phyloP scores from a whole-genome alignment of 2,888 invertebrate genomes.

The Drosophila demipolita region DNA sequence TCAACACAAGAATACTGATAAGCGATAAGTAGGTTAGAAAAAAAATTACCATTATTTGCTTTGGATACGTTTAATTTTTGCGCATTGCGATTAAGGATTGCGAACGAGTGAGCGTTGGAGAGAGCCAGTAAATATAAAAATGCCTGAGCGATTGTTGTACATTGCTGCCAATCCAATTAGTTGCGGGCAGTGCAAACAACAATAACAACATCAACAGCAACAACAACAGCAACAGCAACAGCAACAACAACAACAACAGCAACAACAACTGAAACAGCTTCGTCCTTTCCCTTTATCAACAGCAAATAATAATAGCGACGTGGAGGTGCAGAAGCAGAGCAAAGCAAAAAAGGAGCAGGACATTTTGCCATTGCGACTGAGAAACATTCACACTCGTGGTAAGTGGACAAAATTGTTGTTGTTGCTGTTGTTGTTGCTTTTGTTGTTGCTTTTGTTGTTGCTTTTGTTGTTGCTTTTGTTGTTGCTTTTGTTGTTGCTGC shows the following conservation, averaged over 20 bases:
- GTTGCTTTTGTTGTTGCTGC: conserved; percentile 18
- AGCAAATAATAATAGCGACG: conserved; percentile 50
- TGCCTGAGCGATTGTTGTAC: conserved; percentile 31
- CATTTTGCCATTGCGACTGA: conserved; percentile 28
- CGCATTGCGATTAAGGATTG: conserved; percentile 41
- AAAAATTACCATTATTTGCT: conserved; percentile 23
- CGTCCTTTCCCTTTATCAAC: conserved; percentile 29
- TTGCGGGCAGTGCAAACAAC: conserved; percentile 68
- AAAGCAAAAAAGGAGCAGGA: conserved; percentile 8
- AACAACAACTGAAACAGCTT: not conserved
- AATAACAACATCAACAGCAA: not conserved
- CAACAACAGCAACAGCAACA: conserved; percentile 23
- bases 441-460: conserved; percentile 19
- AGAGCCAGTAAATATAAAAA: conserved; percentile 32
- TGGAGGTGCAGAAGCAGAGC: conserved; percentile 3
- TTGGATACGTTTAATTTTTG: conserved; percentile 28
- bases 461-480: not conserved
- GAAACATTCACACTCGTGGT: conserved; percentile 47
- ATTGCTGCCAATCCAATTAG: conserved; percentile 70
- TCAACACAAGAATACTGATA: not conserved
- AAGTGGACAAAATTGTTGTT: conserved; percentile 31
- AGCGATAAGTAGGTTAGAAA: not conserved
- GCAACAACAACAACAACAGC: not conserved
- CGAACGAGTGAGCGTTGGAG: not conserved
- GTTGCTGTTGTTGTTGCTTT: not conserved